phyloP scores from a whole-genome alignment of 2,113 vertebrate genomes.

The Notothenia rossii region DNA sequence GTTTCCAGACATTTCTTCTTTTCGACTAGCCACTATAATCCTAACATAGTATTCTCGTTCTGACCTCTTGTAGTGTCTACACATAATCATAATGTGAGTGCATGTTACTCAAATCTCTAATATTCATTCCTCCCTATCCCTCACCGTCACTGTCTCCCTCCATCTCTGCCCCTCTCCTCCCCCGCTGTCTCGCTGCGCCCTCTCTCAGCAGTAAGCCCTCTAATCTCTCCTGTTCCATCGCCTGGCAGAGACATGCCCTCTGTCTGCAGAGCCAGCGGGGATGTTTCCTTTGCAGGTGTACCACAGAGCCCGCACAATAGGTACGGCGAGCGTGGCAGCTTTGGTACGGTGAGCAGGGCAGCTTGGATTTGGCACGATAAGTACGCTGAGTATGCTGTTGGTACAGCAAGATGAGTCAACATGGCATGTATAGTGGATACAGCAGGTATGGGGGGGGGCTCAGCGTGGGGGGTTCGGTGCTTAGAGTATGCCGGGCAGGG shows the following conservation, averaged over 20 bases:
- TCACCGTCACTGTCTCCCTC: constrained; percentile 14
- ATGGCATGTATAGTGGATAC: constrained; percentile 1
- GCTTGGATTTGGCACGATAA: constrained; percentile 22
- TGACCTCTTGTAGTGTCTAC: not conserved
- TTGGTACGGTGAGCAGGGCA: constrained; percentile 17
- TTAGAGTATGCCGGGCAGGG: constrained; percentile 17
- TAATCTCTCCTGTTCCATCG: constrained; percentile 85
- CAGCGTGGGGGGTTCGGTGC: not conserved
- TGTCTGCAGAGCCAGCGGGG: constrained; percentile 80
- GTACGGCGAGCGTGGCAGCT: constrained; percentile 38
- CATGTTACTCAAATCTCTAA: constrained; percentile 10
- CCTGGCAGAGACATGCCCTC: constrained; percentile 84
- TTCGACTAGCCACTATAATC: not conserved
- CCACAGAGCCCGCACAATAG: constrained; percentile 71
- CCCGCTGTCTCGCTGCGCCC: constrained; percentile 42
- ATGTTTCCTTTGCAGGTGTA: constrained; percentile 86
- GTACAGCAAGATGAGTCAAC: not conserved
- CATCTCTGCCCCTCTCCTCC: constrained; percentile 9
- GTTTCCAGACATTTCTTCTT: not conserved
- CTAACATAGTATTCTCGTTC: not conserved
- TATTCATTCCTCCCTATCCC: constrained; percentile 23
- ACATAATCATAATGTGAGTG: not conserved
- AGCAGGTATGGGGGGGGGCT: constrained; percentile 2
- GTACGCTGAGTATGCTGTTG: not conserved
- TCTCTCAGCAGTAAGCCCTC: constrained; percentile 80